These are phyloP conservation scores for Lepidostoma basale DNA, from an alignment of 1,140 invertebrate species.

Conservation along the genomic window DNA sequence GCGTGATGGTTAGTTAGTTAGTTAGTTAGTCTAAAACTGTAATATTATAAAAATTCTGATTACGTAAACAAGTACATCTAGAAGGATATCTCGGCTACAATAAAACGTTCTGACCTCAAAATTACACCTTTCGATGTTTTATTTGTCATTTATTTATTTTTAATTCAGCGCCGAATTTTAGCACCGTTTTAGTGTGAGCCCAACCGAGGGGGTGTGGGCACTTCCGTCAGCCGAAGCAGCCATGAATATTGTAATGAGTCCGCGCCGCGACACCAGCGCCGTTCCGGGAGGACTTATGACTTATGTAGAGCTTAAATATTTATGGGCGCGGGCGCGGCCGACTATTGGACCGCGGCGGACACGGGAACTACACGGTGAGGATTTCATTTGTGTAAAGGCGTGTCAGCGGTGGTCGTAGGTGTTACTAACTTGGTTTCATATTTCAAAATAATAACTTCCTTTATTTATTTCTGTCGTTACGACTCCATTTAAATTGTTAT, in stretches of 20 bases:
- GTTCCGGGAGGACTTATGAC: slow-evolving; percentile 11
- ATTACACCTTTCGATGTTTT: no score
- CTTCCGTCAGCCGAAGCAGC: no score
- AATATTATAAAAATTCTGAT: no score
- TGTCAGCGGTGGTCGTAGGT: not conserved
- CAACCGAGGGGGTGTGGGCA: no score
- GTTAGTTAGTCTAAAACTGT: no score
- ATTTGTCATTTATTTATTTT: no score
- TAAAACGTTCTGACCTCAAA: no score
- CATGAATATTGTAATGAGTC: slow-evolving; percentile 14
- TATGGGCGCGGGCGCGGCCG: not conserved
- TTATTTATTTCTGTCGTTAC: not conserved
- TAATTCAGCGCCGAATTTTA: no score
- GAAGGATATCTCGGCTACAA: no score
- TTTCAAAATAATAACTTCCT: not conserved
- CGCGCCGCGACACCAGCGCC: not conserved
- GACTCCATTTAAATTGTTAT: not conserved
- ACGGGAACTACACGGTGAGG: not conserved
- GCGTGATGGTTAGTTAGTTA: no score
- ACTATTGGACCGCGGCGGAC: slow-evolving; percentile 1
- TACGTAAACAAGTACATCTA: no score
- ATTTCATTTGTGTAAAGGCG: not conserved
- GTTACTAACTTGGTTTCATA: not conserved
- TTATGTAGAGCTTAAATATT: slow-evolving; percentile 15
- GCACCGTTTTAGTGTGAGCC: no score